phyloP scores from a whole-genome alignment of 2,888 invertebrate species.

The Odontomyia ornata region DNA sequence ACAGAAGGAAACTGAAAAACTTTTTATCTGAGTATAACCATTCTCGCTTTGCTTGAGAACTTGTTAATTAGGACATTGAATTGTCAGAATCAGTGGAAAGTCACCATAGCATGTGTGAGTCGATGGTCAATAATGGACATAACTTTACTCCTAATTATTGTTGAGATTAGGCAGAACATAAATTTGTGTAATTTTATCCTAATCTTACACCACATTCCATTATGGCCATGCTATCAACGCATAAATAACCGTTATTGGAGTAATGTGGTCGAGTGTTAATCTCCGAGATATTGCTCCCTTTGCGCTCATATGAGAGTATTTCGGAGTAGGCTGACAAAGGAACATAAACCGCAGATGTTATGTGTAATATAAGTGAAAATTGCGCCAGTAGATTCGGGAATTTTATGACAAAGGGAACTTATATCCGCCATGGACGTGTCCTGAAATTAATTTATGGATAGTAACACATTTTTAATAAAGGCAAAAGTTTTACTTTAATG shows the following conservation, averaged over 20 bases:
- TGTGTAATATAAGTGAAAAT: constrained; percentile 38
- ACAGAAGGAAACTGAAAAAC: not conserved
- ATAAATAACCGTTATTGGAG: constrained; percentile 28
- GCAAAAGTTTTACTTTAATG: not conserved
- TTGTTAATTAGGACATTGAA: constrained; percentile 23
- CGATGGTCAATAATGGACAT: constrained; percentile 10
- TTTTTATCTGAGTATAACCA: not conserved
- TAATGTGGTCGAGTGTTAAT: constrained; percentile 28
- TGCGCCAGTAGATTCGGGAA: constrained; percentile 1
- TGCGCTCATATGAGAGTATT: not conserved
- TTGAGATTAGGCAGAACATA: constrained; percentile 1
- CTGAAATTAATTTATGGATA: constrained; percentile 14
- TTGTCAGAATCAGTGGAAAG: constrained; percentile 2
- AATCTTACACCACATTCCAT: not conserved
- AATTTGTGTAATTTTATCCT: constrained; percentile 14
- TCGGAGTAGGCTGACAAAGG: not conserved
- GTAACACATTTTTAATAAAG: constrained; percentile 26
- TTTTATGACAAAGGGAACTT: constrained; percentile 22
- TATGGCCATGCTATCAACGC: constrained; percentile 18
- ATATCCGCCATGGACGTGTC: not conserved
- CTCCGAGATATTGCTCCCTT: constrained; percentile 10
- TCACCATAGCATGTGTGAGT: not conserved
- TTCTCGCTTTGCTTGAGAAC: not conserved
- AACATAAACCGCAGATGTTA: constrained; percentile 39
- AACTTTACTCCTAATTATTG: constrained; percentile 2